Percentiles rank a stretch among this genome's conserved stretches.
Evolutionary conservation across 2,888 invertebrate genomes (phyloP).

Genomic region (Netelia fuscicornis): DNA sequence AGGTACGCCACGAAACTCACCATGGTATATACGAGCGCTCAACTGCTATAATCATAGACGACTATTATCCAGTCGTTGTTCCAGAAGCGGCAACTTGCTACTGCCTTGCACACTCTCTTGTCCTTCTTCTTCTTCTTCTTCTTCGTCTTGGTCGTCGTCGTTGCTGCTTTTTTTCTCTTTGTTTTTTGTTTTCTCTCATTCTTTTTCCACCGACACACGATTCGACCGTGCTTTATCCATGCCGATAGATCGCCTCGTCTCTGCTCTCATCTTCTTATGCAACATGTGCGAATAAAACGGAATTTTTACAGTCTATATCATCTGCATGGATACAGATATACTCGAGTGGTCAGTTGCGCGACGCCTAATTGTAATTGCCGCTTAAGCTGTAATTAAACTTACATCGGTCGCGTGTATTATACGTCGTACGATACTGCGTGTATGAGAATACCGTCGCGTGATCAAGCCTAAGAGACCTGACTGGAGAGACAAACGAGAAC

Average conservation of each 20-base stretch:
- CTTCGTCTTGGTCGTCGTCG: not conserved
- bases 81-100: slow-evolving; percentile 68
- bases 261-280: slow-evolving; percentile 58
- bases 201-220: slow-evolving; percentile 19
- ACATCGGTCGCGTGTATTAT: slow-evolving; percentile 60
- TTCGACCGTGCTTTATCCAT: slow-evolving; percentile 35
- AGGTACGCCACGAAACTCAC: slow-evolving; percentile 54
- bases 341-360: slow-evolving; percentile 34
- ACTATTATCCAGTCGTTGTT: slow-evolving; percentile 74
- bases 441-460: slow-evolving; percentile 63
- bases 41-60: slow-evolving; percentile 70
- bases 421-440: slow-evolving; percentile 34
- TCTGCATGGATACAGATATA: slow-evolving; percentile 3
- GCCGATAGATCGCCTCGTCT: slow-evolving; percentile 5
- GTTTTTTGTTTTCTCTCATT: slow-evolving; percentile 22
- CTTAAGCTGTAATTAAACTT: slow-evolving; percentile 69
- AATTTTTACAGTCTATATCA: slow-evolving; percentile 55
- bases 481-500: slow-evolving; percentile 49
- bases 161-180: slow-evolving; percentile 12
- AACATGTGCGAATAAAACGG: slow-evolving; percentile 53
- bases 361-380: slow-evolving; percentile 77
- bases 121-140: slow-evolving; percentile 41
- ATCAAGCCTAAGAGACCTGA: slow-evolving; percentile 40
- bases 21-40: slow-evolving; percentile 48
- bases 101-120: slow-evolving; percentile 43